A percentile compares a stretch with the other conserved stretches of the same genome.
Conservation (phyloP, 1,140 invertebrate species). For the Drosophila kohkoa region DNA sequence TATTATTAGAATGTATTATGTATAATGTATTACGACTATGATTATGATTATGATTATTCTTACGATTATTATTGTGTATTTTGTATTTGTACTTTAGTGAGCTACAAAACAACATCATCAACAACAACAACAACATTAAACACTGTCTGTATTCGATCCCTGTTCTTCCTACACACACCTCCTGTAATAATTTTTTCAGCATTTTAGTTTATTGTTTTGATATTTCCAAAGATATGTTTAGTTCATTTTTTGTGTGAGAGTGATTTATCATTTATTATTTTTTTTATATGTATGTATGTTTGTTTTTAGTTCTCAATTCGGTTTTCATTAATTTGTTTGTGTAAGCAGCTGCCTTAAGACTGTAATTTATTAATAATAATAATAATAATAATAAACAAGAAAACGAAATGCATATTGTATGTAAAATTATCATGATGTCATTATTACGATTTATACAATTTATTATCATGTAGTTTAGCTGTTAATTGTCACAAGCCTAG, state of each 20-base stretch:
- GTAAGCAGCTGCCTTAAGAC: conserved; percentile 69
- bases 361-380: conserved; percentile 74
- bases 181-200: conserved; percentile 53
- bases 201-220: conserved; percentile 79
- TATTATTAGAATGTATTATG: conserved; percentile 6
- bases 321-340: conserved; percentile 48
- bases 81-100: conserved; percentile 41
- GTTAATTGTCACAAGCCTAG: conserved; percentile 52
- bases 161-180: conserved; percentile 15
- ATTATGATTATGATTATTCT: conserved; percentile 7
- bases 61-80: conserved; percentile 34
- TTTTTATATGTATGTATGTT: conserved; percentile 30
- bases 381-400: neutral
- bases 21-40: conserved; percentile 30
- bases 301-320: conserved; percentile 47
- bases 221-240: conserved; percentile 81
- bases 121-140: conserved; percentile 2
- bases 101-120: conserved; percentile 4
- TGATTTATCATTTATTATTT: conserved; percentile 40
- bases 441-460: conserved; percentile 21
- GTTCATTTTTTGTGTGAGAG: conserved; percentile 55
- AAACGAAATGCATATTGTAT: conserved; percentile 30
- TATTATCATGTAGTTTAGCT: conserved; percentile 41
- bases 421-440: conserved; percentile 39
- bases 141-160: conserved; percentile 15